Percentiles rank a stretch among this genome's conserved stretches.
Evolutionary conservation across 2,797 vertebrate species (phyloP).

Genomic region (Dallia pectoralis): DNA sequence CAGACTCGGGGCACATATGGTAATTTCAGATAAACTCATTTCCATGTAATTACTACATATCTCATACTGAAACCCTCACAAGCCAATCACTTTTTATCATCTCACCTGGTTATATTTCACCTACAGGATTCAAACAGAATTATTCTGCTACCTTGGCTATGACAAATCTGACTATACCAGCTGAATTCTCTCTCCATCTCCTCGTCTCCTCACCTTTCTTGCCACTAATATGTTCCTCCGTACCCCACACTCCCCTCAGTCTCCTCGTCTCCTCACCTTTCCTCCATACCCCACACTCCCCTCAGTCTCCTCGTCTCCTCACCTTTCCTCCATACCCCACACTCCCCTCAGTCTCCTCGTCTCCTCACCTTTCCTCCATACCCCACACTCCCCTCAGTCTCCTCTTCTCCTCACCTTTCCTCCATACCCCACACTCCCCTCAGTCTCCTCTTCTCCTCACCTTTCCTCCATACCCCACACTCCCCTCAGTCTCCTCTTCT

Average conservation of each 20-base stretch:
- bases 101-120: not conserved
- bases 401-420: too few relatives aligned
- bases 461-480: too few relatives aligned
- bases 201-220: not conserved
- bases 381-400: not conserved
- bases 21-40: not conserved
- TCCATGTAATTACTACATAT: not conserved
- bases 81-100: not conserved
- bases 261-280: too few relatives aligned
- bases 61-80: not conserved
- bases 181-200: not conserved
- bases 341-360: not conserved
- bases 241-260: too few relatives aligned
- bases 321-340: too few relatives aligned
- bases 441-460: too few relatives aligned
- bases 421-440: not conserved
- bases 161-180: not conserved
- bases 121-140: not conserved
- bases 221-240: not conserved
- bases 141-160: not conserved
- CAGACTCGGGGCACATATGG: not conserved
- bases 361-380: too few relatives aligned
- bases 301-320: too few relatives aligned
- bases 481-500: not conserved
- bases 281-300: not conserved